Base-by-base conservation (phyloP, 2,888 invertebrate species). In the Dasysyrphus albostriatus region DNA sequence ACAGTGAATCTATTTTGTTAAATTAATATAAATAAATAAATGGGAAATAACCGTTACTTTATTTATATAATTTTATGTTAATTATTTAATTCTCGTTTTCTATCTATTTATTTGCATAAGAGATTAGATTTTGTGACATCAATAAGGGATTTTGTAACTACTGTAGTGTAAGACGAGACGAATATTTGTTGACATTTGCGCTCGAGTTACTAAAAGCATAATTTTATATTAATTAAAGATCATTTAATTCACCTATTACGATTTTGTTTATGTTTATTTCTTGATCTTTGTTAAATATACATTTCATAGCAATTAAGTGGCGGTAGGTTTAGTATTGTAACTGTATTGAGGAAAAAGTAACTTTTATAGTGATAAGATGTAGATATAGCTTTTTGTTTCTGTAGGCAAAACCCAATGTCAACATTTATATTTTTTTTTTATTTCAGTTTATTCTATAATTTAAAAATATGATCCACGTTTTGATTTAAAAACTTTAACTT, bases 71-170 rank as follows among this genome's bases (percentile, higher is more conserved):
- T 72, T 51, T 16, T 9, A 47, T 29, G 37, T 51, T 54, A 19
- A 16, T 39, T 56, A 42, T 32, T 29, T 56, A 16, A 47, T 44
- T 65, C 12, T 70, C 51, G 51, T 34, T 59, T 61, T n/a, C 39
- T 61, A 61, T 75, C 65, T 69, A 59, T 77, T 37, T 61, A 32
- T 61, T 74, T 70, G 74, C 74, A 34, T 65, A 24, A 54, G 63
- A 54, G 10, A 67, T 67, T 12, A 63, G 54, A 75, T 59, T 84
- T 85, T 85, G 84, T 81, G 84, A 81, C 84, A 74, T 44, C 34
- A 54, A 56, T 49, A 67, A 70, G 65, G 32, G 12, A 24, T 63
- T 58, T 34, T 51, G 29, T 24, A 58, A 16, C 34, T 58, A 58
- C 32, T 9, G n/a, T 56, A 2, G 58, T 37, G 34, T 58, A 56